Conservation (phyloP, 2,888 invertebrate genomes). For the Furcula furcula region DNA sequence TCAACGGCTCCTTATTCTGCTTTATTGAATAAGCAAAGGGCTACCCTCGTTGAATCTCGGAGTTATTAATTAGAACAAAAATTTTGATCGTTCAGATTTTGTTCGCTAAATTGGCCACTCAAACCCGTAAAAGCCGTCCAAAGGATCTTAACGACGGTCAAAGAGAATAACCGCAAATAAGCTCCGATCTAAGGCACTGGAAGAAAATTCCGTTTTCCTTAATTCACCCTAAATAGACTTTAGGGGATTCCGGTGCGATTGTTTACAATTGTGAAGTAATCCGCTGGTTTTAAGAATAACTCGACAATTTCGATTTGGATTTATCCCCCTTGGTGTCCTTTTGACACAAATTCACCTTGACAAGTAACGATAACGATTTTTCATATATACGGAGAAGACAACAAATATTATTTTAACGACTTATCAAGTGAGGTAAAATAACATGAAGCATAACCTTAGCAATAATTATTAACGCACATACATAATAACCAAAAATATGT, state of each 20-base stretch:
- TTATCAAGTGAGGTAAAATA: too few relatives aligned
- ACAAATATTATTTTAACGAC: too few relatives aligned
- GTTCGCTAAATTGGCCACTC: conserved; percentile 79
- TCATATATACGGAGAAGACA: too few relatives aligned
- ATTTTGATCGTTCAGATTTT: conserved; percentile 79
- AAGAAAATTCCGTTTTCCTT: conserved; percentile 76
- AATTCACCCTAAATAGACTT: conserved; percentile 75
- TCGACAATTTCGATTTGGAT: conserved; percentile 38
- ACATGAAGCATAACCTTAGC: too few relatives aligned
- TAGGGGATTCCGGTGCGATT: conserved; percentile 61
- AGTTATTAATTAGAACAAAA: conserved; percentile 80
- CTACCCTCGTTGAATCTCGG: conserved; percentile 52
- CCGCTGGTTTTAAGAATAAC: conserved; percentile 45
- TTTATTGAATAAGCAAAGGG: conserved; percentile 66
- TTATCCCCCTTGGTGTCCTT: conserved; percentile 21
- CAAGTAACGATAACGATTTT: too few relatives aligned
- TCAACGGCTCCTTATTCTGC: conserved; percentile 57
- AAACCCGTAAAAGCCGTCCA: conserved; percentile 77
- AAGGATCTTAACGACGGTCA: conserved; percentile 81
- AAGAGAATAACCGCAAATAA: conserved; percentile 82
- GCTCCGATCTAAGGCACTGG: conserved; percentile 73
- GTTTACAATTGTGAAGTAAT: conserved; percentile 70
- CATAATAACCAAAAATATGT: too few relatives aligned
- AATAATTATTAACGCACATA: too few relatives aligned
- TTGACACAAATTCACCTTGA: conserved; percentile 7